A percentile compares a stretch with the other conserved stretches of the same genome.
Evolutionary conservation across 2,888 invertebrate genomes (phyloP).

Genomic region (Chironomus riparius): DNA sequence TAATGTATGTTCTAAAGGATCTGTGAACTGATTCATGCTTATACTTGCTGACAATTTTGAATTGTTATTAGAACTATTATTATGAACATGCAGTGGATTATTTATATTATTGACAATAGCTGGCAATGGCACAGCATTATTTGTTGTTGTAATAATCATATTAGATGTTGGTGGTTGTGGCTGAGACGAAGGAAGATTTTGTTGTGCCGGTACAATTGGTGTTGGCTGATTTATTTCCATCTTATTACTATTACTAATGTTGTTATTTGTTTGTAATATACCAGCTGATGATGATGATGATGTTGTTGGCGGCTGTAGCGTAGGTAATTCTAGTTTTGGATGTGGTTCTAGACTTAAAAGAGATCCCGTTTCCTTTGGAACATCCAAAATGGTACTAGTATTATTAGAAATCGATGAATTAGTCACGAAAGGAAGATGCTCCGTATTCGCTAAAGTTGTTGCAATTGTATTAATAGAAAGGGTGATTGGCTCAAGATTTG

Average conservation of each 20-base stretch:
- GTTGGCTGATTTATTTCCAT: background rate
- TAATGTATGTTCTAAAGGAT: conserved; percentile 61
- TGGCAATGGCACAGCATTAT: background rate
- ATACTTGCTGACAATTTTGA: conserved; percentile 33
- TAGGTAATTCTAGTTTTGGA: background rate
- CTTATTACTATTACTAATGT: background rate
- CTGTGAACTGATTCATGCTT: conserved; percentile 44
- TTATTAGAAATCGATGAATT: no score
- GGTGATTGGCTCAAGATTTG: no score
- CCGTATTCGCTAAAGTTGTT: no score
- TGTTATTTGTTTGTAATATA: conserved; percentile 16
- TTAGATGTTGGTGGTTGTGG: background rate
- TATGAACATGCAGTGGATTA: background rate
- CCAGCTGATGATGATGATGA: background rate
- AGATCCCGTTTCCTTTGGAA: no score
- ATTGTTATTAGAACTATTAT: conserved; percentile 23
- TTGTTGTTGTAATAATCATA: background rate
- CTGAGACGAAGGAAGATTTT: background rate
- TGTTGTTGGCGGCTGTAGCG: background rate
- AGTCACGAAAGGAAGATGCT: no score
- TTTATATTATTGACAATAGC: background rate
- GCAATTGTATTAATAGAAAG: no score
- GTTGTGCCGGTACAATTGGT: background rate
- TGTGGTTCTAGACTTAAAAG: no score
- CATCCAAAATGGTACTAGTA: no score